Base-by-base conservation (phyloP, 1,140 invertebrate genomes). In the Ruditapes philippinarum region DNA sequence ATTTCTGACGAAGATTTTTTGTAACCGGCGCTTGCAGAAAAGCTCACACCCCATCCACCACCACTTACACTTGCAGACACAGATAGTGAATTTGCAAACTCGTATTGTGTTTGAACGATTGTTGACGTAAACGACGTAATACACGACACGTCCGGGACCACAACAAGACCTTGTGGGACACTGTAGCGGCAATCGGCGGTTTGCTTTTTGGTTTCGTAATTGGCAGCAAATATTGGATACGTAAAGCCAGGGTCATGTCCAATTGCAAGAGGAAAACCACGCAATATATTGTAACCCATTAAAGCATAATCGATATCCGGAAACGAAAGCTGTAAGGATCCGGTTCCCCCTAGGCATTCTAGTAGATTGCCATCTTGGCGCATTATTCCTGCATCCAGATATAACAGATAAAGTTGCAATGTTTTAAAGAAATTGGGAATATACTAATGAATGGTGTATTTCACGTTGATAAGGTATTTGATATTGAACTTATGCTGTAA, bases 1-100 rank as follows among this genome's bases (percentile, higher is more conserved):
- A 83, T 49, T 36, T 7, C 54, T 1, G 79, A 62, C 9, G 80
- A 76, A 1, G 88, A 40, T 65, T 78, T 12, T 31, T 78, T 82
- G 36, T 83, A 89, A n/a, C 80, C 88, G 7, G 70, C 80, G 40
- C 88, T 89, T 0, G 88, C 88, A 7, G 88, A 89, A 83, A 89
- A 89, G 0, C n/a, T 22, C 0, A 60, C 45, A 54, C 86, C 86
- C 76, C 73, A 81, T 9, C 65, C 31, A 73, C 22, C 22, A 22
- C 5, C 3, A 22, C 12, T 22, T 11, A 22, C 51, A 54, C 51
- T 22, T 54, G 22, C 57, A 4, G 19, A 62, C 3, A 12, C 25
- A 28, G 4, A 19, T 25, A 62, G n/a, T 9, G 1, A 4, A 28
- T 62, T 28, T 28, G 22, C 2, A 62, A 28, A 62, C 31, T 62